Evolutionary conservation across 2,888 invertebrate species (phyloP).

Genomic region (Pherbina coryleti): DNA sequence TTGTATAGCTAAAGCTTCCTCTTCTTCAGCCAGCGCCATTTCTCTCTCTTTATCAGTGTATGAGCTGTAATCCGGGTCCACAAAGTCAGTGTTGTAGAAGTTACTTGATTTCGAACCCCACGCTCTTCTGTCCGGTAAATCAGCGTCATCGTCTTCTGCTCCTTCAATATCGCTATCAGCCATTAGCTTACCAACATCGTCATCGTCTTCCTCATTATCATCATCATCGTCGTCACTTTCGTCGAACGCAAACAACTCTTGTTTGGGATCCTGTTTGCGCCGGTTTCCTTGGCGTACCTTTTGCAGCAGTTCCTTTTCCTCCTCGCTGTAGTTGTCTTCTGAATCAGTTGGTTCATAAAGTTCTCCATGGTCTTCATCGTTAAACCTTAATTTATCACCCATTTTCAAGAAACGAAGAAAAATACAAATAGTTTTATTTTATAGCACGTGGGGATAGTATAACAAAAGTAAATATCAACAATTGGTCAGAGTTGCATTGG

Average conservation of each 20-base stretch:
- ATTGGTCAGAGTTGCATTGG: too few species aligned
- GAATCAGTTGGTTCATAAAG: constrained; percentile 79
- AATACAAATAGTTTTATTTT: not conserved
- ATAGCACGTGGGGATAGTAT: not conserved
- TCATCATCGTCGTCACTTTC: constrained; percentile 68
- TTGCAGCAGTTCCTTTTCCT: constrained; percentile 75
- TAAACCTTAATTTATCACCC: constrained; percentile 57
- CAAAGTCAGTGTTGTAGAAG: constrained; percentile 90
- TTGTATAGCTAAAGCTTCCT: constrained; percentile 86
- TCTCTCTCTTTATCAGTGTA: constrained; percentile 74
- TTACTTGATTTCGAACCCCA: constrained; percentile 87
- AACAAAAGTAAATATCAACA: not conserved
- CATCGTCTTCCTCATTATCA: constrained; percentile 65
- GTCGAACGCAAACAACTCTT: constrained; percentile 76
- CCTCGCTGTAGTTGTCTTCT: constrained; percentile 79
- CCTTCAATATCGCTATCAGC: constrained; percentile 85
- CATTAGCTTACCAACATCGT: constrained; percentile 62
- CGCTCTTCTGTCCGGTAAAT: constrained; percentile 83
- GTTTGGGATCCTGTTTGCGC: constrained; percentile 71
- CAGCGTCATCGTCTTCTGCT: constrained; percentile 71
- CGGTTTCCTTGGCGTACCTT: constrained; percentile 72
- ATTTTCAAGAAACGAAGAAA: constrained; percentile 42
- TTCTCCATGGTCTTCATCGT: constrained; percentile 59
- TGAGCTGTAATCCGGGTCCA: constrained; percentile 82
- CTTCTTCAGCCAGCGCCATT: constrained; percentile 83